These are phyloP conservation scores for Drosophila nasuta DNA, from an alignment of 1,140 invertebrate genomes.

Conservation along the genomic window DNA sequence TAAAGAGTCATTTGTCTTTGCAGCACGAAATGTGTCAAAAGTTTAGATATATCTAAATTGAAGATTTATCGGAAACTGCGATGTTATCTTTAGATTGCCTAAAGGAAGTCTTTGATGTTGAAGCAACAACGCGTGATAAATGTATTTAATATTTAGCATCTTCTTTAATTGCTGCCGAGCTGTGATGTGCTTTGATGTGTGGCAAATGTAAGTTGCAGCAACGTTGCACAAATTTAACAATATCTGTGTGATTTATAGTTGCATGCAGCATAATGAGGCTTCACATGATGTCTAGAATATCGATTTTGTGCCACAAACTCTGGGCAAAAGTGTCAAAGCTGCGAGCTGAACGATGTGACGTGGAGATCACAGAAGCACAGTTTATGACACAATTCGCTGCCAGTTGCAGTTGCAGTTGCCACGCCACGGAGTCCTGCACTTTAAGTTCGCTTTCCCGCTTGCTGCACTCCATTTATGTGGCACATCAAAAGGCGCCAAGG, in stretches of 20 bases:
- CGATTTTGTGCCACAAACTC: constrained; percentile 69
- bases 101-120: not conserved
- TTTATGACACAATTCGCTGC: constrained; percentile 54
- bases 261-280: constrained; percentile 70
- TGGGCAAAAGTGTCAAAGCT: constrained; percentile 30
- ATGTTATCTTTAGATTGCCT: not conserved
- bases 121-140: not conserved
- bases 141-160: not conserved
- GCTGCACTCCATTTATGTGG: constrained; percentile 42
- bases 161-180: constrained; percentile 24
- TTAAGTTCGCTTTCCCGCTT: constrained; percentile 24
- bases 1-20: constrained; percentile 70
- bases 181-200: constrained; percentile 9
- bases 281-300: constrained; percentile 69
- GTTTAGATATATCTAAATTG: constrained; percentile 75
- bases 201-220: constrained; percentile 12
- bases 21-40: constrained; percentile 65
- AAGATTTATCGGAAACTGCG: too few species aligned
- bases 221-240: constrained; percentile 39
- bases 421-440: constrained; percentile 20
- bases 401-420: constrained; percentile 29
- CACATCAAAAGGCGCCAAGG: constrained; percentile 53
- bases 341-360: constrained; percentile 13
- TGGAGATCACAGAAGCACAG: constrained; percentile 24
- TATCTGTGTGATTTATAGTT: constrained; percentile 53